Evolutionary conservation across 2,797 vertebrate genomes (phyloP).

Genomic region (Microctenopoma lineatum): DNA sequence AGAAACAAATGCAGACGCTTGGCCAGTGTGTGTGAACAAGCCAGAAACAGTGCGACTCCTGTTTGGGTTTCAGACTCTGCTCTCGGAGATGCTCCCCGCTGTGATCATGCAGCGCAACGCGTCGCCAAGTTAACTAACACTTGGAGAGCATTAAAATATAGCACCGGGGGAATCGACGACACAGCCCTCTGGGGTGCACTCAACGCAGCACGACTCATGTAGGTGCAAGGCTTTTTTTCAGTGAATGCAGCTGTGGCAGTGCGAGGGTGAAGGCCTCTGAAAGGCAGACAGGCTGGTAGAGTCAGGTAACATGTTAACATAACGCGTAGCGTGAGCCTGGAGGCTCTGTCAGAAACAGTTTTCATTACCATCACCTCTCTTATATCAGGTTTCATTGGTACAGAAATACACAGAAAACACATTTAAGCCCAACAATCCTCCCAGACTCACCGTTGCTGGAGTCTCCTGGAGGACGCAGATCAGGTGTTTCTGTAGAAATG

Average conservation of each 20-base stretch:
- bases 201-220: slow-evolving; percentile 23
- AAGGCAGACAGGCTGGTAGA: not conserved
- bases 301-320: not conserved
- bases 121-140: slow-evolving; percentile 61
- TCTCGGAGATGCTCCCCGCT: slow-evolving; percentile 36
- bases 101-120: slow-evolving; percentile 34
- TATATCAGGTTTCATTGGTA: not conserved
- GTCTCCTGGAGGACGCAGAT: not conserved
- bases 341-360: not conserved
- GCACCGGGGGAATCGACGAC: slow-evolving; percentile 48
- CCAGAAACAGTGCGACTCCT: not conserved
- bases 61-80: slow-evolving; percentile 1
- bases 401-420: not conserved
- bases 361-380: too few species aligned
- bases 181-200: slow-evolving; percentile 38
- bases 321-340: not conserved
- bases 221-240: slow-evolving; percentile 24
- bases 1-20: not conserved
- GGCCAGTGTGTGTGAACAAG: not conserved
- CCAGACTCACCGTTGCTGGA: too few species aligned
- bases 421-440: not conserved
- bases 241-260: slow-evolving; percentile 7
- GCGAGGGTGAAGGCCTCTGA: not conserved
- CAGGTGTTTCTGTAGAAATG: not conserved
- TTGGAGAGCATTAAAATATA: slow-evolving; percentile 51